Evolutionary conservation across 2,113 vertebrate species (phyloP).

Genomic region (Synchiropus splendidus): DNA sequence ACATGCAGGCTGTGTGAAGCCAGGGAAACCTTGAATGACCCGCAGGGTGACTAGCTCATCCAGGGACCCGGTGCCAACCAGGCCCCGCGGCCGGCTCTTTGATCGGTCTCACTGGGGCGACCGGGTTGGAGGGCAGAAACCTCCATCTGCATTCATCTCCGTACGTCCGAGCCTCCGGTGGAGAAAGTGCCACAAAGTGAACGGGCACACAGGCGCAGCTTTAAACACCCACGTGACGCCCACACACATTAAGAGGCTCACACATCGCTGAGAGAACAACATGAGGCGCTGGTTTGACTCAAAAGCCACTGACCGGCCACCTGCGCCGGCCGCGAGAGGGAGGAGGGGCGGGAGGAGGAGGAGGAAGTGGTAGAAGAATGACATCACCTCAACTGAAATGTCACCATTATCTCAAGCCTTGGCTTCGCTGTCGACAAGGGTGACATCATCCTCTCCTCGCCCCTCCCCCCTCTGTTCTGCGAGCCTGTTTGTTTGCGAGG

Average conservation of each 20-base stretch:
- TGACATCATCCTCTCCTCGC: constrained; percentile 58
- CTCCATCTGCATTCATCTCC: neutral
- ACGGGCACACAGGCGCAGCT: constrained; percentile 4
- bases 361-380: constrained; percentile 50
- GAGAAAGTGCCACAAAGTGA: neutral
- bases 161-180: neutral
- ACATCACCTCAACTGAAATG: constrained; percentile 67
- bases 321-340: constrained; percentile 11
- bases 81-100: constrained; percentile 43
- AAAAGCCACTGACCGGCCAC: constrained; percentile 49
- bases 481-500: constrained; percentile 12
- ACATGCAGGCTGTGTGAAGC: too few relatives aligned
- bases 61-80: constrained; percentile 32
- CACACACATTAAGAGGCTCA: constrained; percentile 39
- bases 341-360: constrained; percentile 8
- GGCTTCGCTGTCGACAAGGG: constrained; percentile 53
- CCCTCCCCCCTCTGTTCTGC: constrained; percentile 42
- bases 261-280: constrained; percentile 24
- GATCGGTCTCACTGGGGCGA: constrained; percentile 52
- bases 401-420: constrained; percentile 67
- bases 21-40: constrained; percentile 51
- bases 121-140: constrained; percentile 31
- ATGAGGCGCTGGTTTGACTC: constrained; percentile 26
- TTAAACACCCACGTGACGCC: constrained; percentile 33
- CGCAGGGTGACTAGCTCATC: constrained; percentile 25